phyloP scores from a whole-genome alignment of 2,113 vertebrate species.

The Neotoma lepida region DNA sequence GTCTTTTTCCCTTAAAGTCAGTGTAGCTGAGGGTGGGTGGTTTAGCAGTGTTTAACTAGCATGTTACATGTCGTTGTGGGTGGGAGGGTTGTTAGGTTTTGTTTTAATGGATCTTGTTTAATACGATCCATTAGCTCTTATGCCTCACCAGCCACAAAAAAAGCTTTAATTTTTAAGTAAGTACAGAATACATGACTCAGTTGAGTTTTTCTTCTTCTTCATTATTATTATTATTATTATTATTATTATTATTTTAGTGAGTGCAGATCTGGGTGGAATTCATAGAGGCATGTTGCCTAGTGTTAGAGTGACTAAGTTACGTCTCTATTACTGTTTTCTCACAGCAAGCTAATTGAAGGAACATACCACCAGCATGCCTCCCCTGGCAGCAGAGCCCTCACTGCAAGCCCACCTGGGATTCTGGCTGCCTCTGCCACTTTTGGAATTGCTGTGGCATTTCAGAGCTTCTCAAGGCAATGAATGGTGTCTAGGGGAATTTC shows the following conservation, averaged over 20 bases:
- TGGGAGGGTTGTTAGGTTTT: conserved; percentile 75
- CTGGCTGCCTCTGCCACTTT: not conserved
- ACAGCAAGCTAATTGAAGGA: not conserved
- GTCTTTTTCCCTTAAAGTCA: conserved; percentile 28
- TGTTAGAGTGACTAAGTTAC: not conserved
- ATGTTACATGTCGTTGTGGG: conserved; percentile 81
- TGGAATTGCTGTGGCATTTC: not conserved
- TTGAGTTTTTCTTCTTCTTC: not conserved
- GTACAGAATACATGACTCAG: not conserved
- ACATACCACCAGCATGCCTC: not conserved
- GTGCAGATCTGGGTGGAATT: not conserved
- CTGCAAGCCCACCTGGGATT: not conserved
- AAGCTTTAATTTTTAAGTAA: not conserved
- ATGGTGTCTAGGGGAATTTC: not conserved
- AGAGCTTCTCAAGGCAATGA: not conserved
- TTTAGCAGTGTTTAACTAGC: conserved; percentile 75
- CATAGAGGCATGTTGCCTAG: not conserved
- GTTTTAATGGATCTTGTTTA: conserved; percentile 76
- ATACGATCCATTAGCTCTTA: conserved; percentile 83
- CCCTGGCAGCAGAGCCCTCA: not conserved
- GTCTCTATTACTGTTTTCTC: not conserved
- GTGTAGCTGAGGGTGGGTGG: conserved; percentile 66
- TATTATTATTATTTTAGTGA: not conserved
- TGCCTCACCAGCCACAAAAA: conserved; percentile 40
- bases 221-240: rapidly evolving